Evolutionary conservation across 1,140 invertebrate genomes (phyloP).

Genomic region (Catajapyx aquilonaris): DNA sequence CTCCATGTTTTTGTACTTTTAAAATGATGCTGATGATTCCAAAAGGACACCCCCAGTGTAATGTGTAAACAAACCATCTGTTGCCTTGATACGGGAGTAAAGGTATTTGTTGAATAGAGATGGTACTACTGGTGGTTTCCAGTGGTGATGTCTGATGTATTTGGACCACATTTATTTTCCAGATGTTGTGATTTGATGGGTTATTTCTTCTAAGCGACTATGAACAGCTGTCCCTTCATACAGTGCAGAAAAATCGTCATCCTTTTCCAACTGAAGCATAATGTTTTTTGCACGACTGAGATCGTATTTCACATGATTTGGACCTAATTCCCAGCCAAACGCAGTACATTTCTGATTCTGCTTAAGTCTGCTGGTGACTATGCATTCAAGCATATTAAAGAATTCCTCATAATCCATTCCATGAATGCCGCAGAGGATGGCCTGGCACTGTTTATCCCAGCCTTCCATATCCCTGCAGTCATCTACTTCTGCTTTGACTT

Average conservation of each 20-base stretch:
- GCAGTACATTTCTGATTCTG: background rate
- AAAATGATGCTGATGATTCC: too few species aligned
- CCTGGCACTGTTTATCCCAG: constrained; percentile 50
- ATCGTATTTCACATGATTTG: background rate
- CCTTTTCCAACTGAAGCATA: background rate
- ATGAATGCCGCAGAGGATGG: constrained; percentile 55
- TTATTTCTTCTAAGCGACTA: too few species aligned
- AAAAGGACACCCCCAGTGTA: too few species aligned
- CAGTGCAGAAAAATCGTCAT: background rate
- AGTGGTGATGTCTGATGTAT: too few species aligned
- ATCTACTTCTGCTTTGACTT: constrained; percentile 55
- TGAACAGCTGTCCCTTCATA: too few species aligned
- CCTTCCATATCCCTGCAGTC: constrained; percentile 47
- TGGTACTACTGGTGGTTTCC: too few species aligned
- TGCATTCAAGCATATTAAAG: constrained; percentile 38
- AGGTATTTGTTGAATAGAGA: too few species aligned
- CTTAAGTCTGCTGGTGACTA: constrained; percentile 29
- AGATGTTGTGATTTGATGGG: too few species aligned
- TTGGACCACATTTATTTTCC: too few species aligned
- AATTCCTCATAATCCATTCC: constrained; percentile 62
- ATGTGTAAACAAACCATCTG: too few species aligned
- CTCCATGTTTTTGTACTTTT: too few species aligned
- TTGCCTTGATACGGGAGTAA: too few species aligned
- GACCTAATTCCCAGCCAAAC: background rate
- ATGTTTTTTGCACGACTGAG: background rate